These are phyloP conservation scores for Choristoneura fumiferana DNA, from an alignment of 1,140 invertebrate genomes.

Conservation along the genomic window DNA sequence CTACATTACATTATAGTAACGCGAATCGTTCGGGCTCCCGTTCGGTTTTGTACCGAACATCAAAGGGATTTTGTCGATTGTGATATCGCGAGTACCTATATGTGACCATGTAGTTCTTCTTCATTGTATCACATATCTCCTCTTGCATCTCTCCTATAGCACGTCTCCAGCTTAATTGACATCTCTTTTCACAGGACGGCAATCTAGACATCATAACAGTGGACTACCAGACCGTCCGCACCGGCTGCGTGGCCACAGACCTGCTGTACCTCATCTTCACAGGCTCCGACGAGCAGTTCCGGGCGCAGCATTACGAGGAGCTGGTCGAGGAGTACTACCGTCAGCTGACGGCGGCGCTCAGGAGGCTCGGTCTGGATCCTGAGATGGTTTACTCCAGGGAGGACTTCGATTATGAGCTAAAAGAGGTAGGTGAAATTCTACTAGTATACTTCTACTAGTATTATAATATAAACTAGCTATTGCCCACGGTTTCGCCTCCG, in stretches of 20 bases:
- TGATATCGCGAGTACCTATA: too few species aligned
- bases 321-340: slow-evolving; percentile 73
- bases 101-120: too few species aligned
- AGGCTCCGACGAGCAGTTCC: slow-evolving; percentile 67
- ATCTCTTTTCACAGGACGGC: slow-evolving; percentile 54
- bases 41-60: too few species aligned
- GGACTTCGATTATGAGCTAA: slow-evolving; percentile 33
- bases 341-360: slow-evolving; percentile 45
- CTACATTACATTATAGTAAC: too few species aligned
- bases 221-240: slow-evolving; percentile 77
- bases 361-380: slow-evolving; percentile 35
- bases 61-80: too few species aligned
- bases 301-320: slow-evolving; percentile 60
- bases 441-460: too few species aligned
- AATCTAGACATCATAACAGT: slow-evolving; percentile 58
- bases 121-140: too few species aligned
- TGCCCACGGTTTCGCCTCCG: too few species aligned
- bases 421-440: slow-evolving; percentile 31
- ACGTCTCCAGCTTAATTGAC: too few species aligned
- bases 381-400: slow-evolving; percentile 35
- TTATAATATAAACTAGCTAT: too few species aligned
- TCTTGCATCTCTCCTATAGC: too few species aligned
- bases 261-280: slow-evolving; percentile 78
- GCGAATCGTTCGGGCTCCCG: too few species aligned
- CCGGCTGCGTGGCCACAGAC: slow-evolving; percentile 75